These are phyloP conservation scores for Bos taurus DNA, from an alignment of 2,113 vertebrate genomes.

Conservation along the genomic window DNA sequence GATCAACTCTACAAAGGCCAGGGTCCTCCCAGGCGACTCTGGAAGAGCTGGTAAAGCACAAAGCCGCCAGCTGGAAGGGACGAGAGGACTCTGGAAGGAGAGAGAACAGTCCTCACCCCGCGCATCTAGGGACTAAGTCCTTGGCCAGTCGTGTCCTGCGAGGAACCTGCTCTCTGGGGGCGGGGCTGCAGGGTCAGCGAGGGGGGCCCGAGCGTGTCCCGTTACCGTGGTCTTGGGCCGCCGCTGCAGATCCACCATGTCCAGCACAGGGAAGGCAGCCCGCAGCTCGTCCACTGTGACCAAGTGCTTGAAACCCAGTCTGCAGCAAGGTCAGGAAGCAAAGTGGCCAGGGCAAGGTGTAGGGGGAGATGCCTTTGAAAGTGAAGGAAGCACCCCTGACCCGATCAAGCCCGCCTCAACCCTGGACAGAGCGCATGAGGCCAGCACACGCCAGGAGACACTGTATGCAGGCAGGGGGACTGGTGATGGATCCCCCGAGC, in stretches of 20 bases:
- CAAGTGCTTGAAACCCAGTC: slow-evolving; percentile 91
- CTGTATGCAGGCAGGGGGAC: fast-evolving
- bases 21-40: background rate
- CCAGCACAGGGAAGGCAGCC: slow-evolving; percentile 89
- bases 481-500: fast-evolving
- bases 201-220: background rate
- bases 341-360: background rate
- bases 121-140: background rate
- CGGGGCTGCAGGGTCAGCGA: background rate
- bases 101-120: background rate
- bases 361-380: background rate
- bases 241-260: slow-evolving; percentile 92
- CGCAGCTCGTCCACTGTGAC: slow-evolving; percentile 92
- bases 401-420: background rate
- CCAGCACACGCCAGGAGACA: too few relatives aligned
- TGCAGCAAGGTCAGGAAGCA: slow-evolving; percentile 77
- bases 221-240: slow-evolving; percentile 89
- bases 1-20: background rate
- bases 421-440: background rate
- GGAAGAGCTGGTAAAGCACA: background rate
- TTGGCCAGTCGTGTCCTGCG: background rate
- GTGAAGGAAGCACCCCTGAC: background rate
- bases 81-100: too few relatives aligned
- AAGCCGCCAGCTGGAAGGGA: background rate
- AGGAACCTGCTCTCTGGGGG: background rate